Base-by-base conservation (phyloP, 2,888 invertebrate genomes). In the Caenorhabditis sp. region DNA sequence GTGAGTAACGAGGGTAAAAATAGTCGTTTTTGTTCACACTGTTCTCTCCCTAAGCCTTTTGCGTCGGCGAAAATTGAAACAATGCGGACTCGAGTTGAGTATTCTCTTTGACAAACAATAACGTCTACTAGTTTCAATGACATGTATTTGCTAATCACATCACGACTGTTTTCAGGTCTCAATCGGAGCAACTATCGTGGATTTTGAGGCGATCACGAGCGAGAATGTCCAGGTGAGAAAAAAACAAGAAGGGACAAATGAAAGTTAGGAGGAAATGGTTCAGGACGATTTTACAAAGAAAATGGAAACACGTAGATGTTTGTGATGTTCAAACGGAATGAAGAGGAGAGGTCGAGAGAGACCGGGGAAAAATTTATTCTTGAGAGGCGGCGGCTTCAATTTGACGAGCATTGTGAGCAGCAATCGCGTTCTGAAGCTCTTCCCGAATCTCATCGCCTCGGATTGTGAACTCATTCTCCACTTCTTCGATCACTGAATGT, bases 151-250 rank as follows among this genome's bases (percentile, higher is more conserved):
- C 43, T 27, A 48, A 58, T 56, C 17, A 45, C 22, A 68, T 52
- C 63, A 70, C 50, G 61, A 61, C 32, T 77, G 55, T 55, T 62
- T 83, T 53, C 50, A 89, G 87, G 83, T 89, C 0, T 86, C 88
- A 15, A 79, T 89, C 71, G 89, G 89, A 35, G 89, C 87, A 8
- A 77, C 87, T 11, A 84, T 88, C 55, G 81, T 89, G 24, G 89
- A 89, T 76, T 87, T 88, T 32, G 86, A 88, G 59, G 83, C 85
- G 9, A 79, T 85, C 58, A 79, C 83, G 41, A 74, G 71, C 17
- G 80, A 84, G 24, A 52, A 83, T 39, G 91, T 92, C 26, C 91
- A 94, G 93, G 89, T 65, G 30, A 41, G 56, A 50, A 58, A 26
- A 15, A 35, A 55, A 39, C 37, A 30, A 35, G 27, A 35, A 63